Evolutionary conservation across 2,113 vertebrate genomes (phyloP).

Genomic region (Lasiurus cinereus): DNA sequence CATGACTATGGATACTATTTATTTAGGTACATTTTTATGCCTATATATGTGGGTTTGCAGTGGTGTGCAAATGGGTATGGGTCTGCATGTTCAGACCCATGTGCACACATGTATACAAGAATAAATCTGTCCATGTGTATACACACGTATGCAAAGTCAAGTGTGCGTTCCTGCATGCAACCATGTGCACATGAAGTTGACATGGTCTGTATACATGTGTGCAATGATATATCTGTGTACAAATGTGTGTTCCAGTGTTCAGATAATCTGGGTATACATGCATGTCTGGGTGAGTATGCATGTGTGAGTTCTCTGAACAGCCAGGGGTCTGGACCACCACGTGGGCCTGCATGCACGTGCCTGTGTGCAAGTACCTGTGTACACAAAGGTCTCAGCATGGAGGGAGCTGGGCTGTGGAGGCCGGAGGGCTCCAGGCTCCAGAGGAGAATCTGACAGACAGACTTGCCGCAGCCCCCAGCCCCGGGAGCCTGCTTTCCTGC

Average conservation of each 20-base stretch:
- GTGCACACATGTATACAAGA: neutral
- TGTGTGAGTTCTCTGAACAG: constrained; percentile 24
- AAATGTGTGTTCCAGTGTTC: neutral
- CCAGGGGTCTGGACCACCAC: neutral
- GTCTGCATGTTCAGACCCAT: neutral
- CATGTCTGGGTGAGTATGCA: neutral
- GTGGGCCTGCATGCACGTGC: neutral
- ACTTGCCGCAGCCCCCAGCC: constrained; percentile 74
- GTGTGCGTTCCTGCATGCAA: neutral
- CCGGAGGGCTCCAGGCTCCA: constrained; percentile 47
- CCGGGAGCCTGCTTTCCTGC: constrained; percentile 78
- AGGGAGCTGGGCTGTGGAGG: neutral
- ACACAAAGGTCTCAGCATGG: neutral
- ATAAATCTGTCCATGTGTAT: neutral
- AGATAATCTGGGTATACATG: neutral
- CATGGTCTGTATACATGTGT: neutral
- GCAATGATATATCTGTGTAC: neutral
- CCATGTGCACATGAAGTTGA: neutral
- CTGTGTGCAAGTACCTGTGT: neutral
- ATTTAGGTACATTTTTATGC: neutral
- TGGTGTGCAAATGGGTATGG: neutral
- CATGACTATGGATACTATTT: neutral
- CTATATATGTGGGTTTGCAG: neutral
- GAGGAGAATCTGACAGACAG: constrained; percentile 77
- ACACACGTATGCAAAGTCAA: neutral